phyloP scores from a whole-genome alignment of 2,113 vertebrate species.

The Bucco capensis region DNA sequence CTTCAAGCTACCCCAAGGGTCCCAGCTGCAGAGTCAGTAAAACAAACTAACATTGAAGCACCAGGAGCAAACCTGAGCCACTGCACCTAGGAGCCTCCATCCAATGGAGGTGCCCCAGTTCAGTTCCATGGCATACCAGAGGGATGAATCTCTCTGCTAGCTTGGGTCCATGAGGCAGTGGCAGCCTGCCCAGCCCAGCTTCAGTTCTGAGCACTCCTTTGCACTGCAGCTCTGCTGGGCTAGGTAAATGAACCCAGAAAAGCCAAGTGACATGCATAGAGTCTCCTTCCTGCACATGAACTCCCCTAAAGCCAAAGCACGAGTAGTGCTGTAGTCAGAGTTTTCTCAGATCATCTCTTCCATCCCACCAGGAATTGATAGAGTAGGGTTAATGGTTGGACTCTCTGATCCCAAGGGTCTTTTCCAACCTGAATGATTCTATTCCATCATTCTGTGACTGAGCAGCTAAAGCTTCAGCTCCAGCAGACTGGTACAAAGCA shows the following conservation, averaged over 20 bases:
- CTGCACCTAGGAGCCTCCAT: background rate
- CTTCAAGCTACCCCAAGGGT: background rate
- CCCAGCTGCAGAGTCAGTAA: background rate
- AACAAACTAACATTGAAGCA: background rate
- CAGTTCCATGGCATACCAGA: rapidly evolving
- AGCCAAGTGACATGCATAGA: background rate
- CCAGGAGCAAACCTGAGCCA: background rate
- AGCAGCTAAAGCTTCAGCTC: too few relatives aligned
- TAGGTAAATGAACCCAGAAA: rapidly evolving
- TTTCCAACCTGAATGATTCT: too few relatives aligned
- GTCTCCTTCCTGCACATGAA: background rate
- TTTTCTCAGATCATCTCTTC: background rate
- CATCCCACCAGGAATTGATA: background rate
- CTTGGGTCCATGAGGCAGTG: background rate
- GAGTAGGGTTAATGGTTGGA: too few relatives aligned
- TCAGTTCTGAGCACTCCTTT: background rate
- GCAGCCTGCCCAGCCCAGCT: background rate
- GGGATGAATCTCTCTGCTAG: background rate
- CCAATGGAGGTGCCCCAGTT: too few relatives aligned
- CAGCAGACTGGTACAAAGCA: too few relatives aligned
- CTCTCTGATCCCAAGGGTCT: too few relatives aligned
- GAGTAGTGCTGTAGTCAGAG: too few relatives aligned
- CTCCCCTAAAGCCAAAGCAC: background rate
- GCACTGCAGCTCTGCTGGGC: background rate
- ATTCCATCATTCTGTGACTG: too few relatives aligned